Evolutionary conservation across 2,113 vertebrate species (phyloP), one percentile per base, ranked within the genome.

Genomic region (Planiliza haematocheilus): DNA sequence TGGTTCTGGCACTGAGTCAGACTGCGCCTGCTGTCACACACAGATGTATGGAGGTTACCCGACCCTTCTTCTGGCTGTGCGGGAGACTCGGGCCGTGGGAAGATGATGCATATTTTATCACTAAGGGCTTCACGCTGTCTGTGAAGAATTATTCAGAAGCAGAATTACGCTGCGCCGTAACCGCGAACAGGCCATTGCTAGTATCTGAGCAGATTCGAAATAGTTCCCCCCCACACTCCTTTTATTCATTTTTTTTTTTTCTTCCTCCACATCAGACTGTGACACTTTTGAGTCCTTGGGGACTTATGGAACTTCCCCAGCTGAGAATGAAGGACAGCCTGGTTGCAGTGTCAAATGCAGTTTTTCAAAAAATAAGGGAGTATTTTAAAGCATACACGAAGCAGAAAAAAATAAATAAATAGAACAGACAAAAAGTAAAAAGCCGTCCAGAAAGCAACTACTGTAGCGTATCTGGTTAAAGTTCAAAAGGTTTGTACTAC

Each of bases 21-120:
- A 82, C 64, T 82, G 70, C 24, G 78, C 69, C 84, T 70, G 56
- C 73, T 84, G 88, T 90, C 77, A 67, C 81, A 60, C 74, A 71
- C 59, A 85, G 68, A 89, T 82, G 87, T 75, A 77, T 77, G 38
- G 80, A 88, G 85, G 91, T 92, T 89, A 80, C 61, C 21, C 67
- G 68, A 79, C 86, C 75, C 71, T 61, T 81, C 83, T 65, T 59
- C 66, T 56, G 63, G 43, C 73, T 74, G 55, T 73, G 65, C 58
- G n/a, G 45, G 45, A 58, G 56, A 59, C 37, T 9, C 53, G 61
- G n/a, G 65, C 66, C 63, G 16, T 78, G 74, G 81, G 70, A 83
- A 86, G 75, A 80, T 55, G 79, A 71, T 80, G 78, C 68, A 85
- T 81, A 81, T 83, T 83, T 87, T 67, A 83, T 74, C 52, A 62